Percentiles rank a stretch among this genome's conserved stretches.
These are phyloP conservation scores for Heliconius aoede DNA, from an alignment of 2,888 invertebrate genomes.

Conservation along the genomic window DNA sequence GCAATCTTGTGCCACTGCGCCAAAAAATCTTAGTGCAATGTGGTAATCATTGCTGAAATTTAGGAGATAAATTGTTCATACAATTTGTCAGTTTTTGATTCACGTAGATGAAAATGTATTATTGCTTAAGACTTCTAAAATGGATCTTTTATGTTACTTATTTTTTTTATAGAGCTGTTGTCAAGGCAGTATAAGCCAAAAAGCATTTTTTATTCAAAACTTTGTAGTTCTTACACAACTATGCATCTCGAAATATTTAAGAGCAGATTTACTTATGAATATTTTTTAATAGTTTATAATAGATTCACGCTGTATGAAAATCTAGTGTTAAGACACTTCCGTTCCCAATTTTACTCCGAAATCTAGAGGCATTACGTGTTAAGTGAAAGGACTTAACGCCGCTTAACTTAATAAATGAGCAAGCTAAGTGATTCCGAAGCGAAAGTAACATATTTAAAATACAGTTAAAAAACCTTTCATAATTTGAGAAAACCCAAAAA, in stretches of 20 bases:
- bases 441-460: neutral
- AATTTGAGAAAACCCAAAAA: too few species aligned
- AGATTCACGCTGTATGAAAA: too few species aligned
- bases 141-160: neutral
- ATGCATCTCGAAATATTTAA: neutral
- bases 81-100: slow-evolving; percentile 9
- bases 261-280: neutral
- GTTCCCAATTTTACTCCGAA: too few species aligned
- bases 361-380: too few species aligned
- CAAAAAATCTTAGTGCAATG: too few species aligned
- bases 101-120: slow-evolving; percentile 7
- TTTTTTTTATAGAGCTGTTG: neutral
- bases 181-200: neutral
- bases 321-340: too few species aligned
- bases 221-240: neutral
- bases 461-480: neutral
- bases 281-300: too few species aligned
- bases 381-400: too few species aligned
- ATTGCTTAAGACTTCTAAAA: neutral
- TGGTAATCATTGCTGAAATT: too few species aligned
- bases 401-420: too few species aligned
- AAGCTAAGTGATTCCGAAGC: neutral
- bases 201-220: neutral
- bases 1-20: too few species aligned
- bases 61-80: too few species aligned